phyloP scores from a whole-genome alignment of 2,113 vertebrate genomes.

The Trinectes maculatus region DNA sequence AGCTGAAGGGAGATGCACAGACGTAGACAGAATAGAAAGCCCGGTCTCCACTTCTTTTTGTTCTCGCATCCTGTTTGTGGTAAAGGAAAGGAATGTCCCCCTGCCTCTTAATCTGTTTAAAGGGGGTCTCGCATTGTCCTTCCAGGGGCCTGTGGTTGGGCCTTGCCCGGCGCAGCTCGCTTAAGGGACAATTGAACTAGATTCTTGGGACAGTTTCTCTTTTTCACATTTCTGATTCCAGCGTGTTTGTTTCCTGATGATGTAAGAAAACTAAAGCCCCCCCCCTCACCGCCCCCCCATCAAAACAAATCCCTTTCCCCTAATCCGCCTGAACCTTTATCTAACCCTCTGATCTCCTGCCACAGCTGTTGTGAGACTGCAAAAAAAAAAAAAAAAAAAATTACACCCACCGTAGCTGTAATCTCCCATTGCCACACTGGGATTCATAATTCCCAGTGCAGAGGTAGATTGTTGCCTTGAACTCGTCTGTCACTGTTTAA shows the following conservation, averaged over 20 bases:
- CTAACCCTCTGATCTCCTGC: conserved; percentile 21
- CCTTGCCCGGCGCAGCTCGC: conserved; percentile 38
- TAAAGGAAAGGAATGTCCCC: conserved; percentile 68
- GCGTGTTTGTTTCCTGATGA: conserved; percentile 63
- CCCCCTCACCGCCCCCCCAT: neutral
- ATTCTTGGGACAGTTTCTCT: conserved; percentile 47
- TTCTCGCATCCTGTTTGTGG: conserved; percentile 57
- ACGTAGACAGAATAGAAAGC: conserved; percentile 14
- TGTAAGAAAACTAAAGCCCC: conserved; percentile 63
- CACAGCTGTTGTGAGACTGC: conserved; percentile 20
- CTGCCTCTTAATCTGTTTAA: conserved; percentile 70
- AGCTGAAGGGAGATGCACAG: conserved; percentile 24
- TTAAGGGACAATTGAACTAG: conserved; percentile 54
- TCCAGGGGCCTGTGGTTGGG: conserved; percentile 39
- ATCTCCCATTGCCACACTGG: conserved; percentile 13
- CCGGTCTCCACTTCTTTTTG: conserved; percentile 24
- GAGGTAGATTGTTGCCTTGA: conserved; percentile 16
- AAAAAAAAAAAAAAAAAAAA: conserved; percentile 26
- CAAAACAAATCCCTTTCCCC: conserved; percentile 32
- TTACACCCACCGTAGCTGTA: conserved; percentile 15
- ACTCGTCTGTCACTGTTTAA: conserved; percentile 64
- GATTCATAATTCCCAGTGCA: too few relatives aligned
- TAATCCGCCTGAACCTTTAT: conserved; percentile 59
- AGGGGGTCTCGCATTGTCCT: conserved; percentile 69
- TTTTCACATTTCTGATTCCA: conserved; percentile 35